Evolutionary conservation across 2,888 invertebrate genomes (phyloP).

Genomic region (Orthonychiurus folsomi): DNA sequence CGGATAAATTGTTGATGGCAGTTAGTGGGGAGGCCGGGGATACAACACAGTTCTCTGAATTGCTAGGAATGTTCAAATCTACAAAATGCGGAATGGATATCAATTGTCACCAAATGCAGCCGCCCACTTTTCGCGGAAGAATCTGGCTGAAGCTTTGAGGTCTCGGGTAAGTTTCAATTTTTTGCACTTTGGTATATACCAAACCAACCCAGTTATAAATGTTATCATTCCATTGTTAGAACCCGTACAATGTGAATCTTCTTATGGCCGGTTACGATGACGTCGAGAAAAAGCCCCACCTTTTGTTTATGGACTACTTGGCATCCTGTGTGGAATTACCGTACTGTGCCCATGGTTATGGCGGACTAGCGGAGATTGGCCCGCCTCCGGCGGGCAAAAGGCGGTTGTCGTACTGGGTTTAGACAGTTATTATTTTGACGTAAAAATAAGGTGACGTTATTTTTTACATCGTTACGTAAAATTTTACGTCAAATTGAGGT

Average conservation of each 20-base stretch:
- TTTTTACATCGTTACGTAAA: too few relatives aligned
- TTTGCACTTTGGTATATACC: too few relatives aligned
- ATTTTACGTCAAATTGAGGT: too few relatives aligned
- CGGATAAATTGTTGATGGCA: constrained; percentile 81
- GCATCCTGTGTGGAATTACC: constrained; percentile 81
- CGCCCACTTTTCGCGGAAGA: constrained; percentile 84
- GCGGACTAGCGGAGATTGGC: too few relatives aligned
- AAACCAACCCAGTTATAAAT: too few relatives aligned
- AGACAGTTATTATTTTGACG: too few relatives aligned
- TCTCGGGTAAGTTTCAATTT: constrained; percentile 53
- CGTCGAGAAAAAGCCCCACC: constrained; percentile 65
- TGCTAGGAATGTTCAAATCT: constrained; percentile 92
- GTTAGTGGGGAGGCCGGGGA: constrained; percentile 94
- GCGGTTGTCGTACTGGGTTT: too few relatives aligned
- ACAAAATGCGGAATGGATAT: constrained; percentile 97
- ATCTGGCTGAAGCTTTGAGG: constrained; percentile 84
- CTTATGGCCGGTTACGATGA: constrained; percentile 79
- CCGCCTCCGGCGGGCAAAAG: too few relatives aligned
- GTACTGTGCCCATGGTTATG: constrained; percentile 91
- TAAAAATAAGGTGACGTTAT: too few relatives aligned
- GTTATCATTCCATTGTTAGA: constrained; percentile 47
- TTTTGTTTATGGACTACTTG: constrained; percentile 91
- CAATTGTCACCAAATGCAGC: constrained; percentile 87
- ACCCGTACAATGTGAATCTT: constrained; percentile 70
- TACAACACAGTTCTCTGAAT: constrained; percentile 93